These are phyloP conservation scores for Hermodice carunculata DNA, from an alignment of 2,888 invertebrate species.

Conservation along the genomic window DNA sequence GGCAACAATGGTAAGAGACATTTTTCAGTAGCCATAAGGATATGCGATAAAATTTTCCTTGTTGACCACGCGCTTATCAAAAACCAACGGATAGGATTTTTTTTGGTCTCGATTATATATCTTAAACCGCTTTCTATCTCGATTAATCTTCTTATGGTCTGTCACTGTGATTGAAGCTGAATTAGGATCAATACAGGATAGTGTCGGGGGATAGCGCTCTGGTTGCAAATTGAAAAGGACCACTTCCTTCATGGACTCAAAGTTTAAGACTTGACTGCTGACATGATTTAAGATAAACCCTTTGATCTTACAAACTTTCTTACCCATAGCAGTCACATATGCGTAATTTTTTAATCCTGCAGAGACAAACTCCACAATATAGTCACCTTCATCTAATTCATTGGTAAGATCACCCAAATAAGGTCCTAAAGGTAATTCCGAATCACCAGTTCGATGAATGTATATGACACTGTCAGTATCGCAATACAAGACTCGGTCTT, in stretches of 20 bases:
- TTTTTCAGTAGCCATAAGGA: not conserved
- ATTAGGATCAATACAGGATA: too few relatives aligned
- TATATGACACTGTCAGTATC: not conserved
- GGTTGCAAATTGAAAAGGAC: too few relatives aligned
- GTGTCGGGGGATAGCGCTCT: too few relatives aligned
- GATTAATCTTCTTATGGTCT: not conserved
- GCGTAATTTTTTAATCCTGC: conserved; percentile 65
- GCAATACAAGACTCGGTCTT: not conserved
- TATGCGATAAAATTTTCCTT: not conserved
- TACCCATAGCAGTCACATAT: conserved; percentile 42
- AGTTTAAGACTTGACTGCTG: conserved; percentile 35
- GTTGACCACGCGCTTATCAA: not conserved
- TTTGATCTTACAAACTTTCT: conserved; percentile 44
- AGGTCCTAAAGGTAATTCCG: conserved; percentile 48
- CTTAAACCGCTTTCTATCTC: not conserved
- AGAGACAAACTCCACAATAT: conserved; percentile 51
- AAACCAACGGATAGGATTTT: not conserved
- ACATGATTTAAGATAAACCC: conserved; percentile 45
- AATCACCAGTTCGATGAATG: not conserved
- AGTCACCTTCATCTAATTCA: conserved; percentile 39
- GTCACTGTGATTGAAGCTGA: too few relatives aligned
- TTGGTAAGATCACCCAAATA: conserved; percentile 64
- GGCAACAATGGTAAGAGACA: too few relatives aligned
- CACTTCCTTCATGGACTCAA: conserved; percentile 35
- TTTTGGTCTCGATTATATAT: not conserved